Conservation (phyloP, 2,797 vertebrate species). For the Prunella strophiata region DNA sequence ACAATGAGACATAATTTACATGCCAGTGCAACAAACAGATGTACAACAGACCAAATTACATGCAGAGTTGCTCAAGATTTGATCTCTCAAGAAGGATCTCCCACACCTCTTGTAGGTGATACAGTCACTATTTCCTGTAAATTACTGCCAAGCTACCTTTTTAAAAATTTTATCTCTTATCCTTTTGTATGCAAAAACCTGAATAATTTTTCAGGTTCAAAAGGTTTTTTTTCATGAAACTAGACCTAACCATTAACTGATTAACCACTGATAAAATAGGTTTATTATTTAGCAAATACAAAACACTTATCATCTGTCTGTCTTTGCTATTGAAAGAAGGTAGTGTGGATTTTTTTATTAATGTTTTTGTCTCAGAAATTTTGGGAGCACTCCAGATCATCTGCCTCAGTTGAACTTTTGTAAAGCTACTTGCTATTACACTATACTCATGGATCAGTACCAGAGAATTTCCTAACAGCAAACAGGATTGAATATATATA, state of each 20-base stretch:
- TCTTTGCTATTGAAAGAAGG: neutral
- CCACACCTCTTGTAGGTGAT: neutral
- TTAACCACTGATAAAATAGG: neutral
- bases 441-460: neutral
- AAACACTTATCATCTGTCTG: neutral
- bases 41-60: neutral
- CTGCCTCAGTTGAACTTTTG: neutral
- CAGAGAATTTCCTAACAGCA: neutral
- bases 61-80: neutral
- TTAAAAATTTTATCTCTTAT: neutral
- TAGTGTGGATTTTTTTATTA: neutral
- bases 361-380: neutral
- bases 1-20: neutral
- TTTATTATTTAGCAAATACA: neutral
- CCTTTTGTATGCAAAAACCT: neutral
- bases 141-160: neutral
- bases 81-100: neutral
- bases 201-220: neutral
- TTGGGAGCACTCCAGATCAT: neutral
- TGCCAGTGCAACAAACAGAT: neutral
- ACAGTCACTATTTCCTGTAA: neutral
- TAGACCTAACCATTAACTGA: neutral
- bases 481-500: neutral
- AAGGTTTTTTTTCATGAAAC: neutral
- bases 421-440: neutral